These are phyloP conservation scores for Zaprionus gabonicus DNA, from an alignment of 1,140 invertebrate species.

Conservation along the genomic window DNA sequence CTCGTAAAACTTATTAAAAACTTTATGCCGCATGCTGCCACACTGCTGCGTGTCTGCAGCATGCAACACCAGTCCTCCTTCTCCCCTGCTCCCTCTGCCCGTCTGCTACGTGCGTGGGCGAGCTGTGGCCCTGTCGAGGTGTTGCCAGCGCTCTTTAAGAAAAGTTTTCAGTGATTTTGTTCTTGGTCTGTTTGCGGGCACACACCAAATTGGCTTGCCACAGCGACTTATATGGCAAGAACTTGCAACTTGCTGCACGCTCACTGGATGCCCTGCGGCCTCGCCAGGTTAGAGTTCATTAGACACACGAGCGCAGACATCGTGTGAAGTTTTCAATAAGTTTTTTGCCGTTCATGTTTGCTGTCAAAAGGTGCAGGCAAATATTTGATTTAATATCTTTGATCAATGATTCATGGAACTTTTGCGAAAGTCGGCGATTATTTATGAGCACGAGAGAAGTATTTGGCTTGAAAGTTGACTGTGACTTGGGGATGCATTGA, in stretches of 20 bases:
- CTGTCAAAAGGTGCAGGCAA: constrained; percentile 44
- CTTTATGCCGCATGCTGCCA: constrained; percentile 71
- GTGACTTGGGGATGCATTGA: not conserved
- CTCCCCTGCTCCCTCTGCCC: not conserved
- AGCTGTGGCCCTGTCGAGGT: constrained; percentile 26
- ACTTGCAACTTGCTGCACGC: constrained; percentile 21
- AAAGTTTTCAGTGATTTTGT: constrained; percentile 60
- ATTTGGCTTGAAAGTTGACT: not conserved
- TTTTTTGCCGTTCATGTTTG: constrained; percentile 29
- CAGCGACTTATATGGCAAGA: constrained; percentile 39
- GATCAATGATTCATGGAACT: constrained; percentile 38
- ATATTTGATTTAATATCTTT: constrained; percentile 46
- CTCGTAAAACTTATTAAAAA: constrained; percentile 83
- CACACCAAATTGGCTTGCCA: constrained; percentile 51
- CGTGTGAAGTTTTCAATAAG: constrained; percentile 31
- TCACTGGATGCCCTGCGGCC: not conserved
- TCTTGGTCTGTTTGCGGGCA: constrained; percentile 28
- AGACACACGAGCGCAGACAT: constrained; percentile 28
- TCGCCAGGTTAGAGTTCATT: constrained; percentile 43
- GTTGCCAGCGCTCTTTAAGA: constrained; percentile 48
- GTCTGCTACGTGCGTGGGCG: constrained; percentile 62
- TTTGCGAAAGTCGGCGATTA: constrained; percentile 13
- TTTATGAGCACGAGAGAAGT: constrained; percentile 11
- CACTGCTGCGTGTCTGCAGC: constrained; percentile 47
- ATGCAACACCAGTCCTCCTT: not conserved